These are phyloP conservation scores for Rhopalosiphum padi DNA, from an alignment of 1,140 invertebrate genomes.

Conservation along the genomic window DNA sequence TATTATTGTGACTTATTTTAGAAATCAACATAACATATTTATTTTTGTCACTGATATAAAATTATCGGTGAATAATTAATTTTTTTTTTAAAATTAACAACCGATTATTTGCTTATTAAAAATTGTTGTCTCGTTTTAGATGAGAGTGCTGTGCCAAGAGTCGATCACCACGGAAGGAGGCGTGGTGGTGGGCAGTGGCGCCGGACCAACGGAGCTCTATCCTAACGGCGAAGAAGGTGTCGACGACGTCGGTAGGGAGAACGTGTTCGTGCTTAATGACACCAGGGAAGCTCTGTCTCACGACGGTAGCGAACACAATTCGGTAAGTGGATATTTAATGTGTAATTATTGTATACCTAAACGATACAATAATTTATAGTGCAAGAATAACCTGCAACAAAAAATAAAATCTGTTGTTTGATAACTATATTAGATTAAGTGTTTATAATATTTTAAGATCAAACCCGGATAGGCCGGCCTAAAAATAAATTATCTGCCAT, in stretches of 20 bases:
- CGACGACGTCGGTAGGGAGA: constrained; percentile 48
- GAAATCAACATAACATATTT: background rate
- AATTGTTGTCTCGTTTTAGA: background rate
- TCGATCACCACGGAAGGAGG: constrained; percentile 44
- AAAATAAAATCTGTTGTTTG: background rate
- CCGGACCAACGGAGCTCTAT: constrained; percentile 40
- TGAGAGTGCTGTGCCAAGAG: constrained; percentile 32
- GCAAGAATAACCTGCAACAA: background rate
- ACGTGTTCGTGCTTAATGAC: constrained; percentile 65
- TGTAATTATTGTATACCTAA: background rate
- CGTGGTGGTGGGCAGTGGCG: constrained; percentile 26
- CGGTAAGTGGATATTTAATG: constrained; percentile 66
- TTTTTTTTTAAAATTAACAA: background rate
- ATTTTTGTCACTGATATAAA: background rate
- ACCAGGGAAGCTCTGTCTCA: constrained; percentile 71
- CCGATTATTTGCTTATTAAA: background rate
- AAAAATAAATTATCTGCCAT: background rate
- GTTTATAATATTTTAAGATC: background rate
- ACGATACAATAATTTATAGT: background rate
- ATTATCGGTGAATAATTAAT: background rate
- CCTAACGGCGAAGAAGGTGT: constrained; percentile 20
- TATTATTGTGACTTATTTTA: too few relatives aligned
- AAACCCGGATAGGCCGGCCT: background rate
- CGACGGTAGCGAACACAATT: constrained; percentile 74
- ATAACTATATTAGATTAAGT: background rate